Evolutionary conservation across 2,888 invertebrate species (phyloP).

Genomic region (Teleiodes luculella): DNA sequence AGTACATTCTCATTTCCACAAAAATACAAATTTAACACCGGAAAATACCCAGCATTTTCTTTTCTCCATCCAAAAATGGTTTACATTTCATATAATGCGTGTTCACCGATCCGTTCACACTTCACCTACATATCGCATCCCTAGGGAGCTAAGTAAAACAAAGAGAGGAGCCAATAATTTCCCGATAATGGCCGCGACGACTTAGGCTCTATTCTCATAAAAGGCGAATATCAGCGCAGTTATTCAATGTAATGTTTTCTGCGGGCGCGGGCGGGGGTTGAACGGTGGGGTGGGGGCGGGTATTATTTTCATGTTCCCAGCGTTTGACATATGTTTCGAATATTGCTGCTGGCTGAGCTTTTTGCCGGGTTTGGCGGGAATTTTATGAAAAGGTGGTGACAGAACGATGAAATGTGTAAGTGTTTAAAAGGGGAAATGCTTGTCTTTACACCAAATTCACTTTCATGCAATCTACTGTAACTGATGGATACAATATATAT

Average conservation of each 20-base stretch:
- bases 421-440: too few species aligned
- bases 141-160: conserved; percentile 35
- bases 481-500: too few species aligned
- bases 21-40: too few species aligned
- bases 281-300: conserved; percentile 12
- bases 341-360: conserved; percentile 21
- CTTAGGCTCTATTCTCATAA: conserved; percentile 33
- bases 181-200: conserved; percentile 40
- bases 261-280: conserved; percentile 26
- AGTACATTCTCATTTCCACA: too few species aligned
- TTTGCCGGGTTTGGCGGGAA: conserved; percentile 21
- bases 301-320: conserved; percentile 19
- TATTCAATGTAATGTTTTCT: conserved; percentile 37
- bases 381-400: background rate
- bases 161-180: conserved; percentile 44
- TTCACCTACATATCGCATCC: conserved; percentile 14
- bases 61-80: background rate
- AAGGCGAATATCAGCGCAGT: conserved; percentile 32
- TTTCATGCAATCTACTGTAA: too few species aligned
- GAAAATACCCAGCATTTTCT: background rate
- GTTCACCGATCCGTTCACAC: conserved; percentile 3
- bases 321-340: conserved; percentile 18
- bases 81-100: background rate
- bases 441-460: too few species aligned
- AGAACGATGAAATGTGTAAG: background rate